phyloP scores from a whole-genome alignment of 2,113 vertebrate genomes.

The Otocyon megalotis region DNA sequence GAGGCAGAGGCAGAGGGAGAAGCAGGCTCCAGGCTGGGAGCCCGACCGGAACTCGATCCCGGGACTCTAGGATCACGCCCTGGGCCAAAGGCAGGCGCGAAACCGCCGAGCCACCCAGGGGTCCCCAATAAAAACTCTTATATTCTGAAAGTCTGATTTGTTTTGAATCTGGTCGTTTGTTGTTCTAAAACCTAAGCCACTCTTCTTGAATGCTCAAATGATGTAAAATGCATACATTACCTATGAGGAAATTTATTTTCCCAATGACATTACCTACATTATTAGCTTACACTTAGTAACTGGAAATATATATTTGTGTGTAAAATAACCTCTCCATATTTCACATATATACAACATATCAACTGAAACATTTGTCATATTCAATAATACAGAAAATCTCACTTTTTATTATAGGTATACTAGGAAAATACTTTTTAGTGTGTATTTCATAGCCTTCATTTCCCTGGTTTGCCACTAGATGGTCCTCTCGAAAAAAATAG shows the following conservation, averaged over 20 bases:
- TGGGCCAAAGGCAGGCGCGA: no score
- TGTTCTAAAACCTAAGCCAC: slow-evolving; percentile 39
- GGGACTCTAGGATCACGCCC: no score
- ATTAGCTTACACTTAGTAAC: slow-evolving; percentile 29
- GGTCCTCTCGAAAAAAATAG: slow-evolving; percentile 38
- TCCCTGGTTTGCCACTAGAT: slow-evolving; percentile 37
- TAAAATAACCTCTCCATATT: background rate
- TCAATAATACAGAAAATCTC: slow-evolving; percentile 1
- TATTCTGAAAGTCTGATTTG: slow-evolving; percentile 8
- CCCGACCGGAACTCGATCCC: no score
- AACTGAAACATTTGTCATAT: background rate
- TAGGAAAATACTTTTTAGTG: slow-evolving; percentile 14
- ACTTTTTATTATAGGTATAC: slow-evolving; percentile 17
- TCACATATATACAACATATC: background rate
- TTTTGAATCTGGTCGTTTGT: background rate
- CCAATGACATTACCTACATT: background rate
- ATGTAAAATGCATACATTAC: background rate
- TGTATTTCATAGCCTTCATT: background rate
- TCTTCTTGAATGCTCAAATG: background rate
- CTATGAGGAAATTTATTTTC: background rate
- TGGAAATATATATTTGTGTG: background rate
- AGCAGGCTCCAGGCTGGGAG: no score
- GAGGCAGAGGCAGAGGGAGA: no score
- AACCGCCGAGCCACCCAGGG: no score
- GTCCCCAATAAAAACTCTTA: background rate